These are phyloP conservation scores for Tragopan temminckii DNA, from an alignment of 2,797 vertebrate species.

Conservation along the genomic window DNA sequence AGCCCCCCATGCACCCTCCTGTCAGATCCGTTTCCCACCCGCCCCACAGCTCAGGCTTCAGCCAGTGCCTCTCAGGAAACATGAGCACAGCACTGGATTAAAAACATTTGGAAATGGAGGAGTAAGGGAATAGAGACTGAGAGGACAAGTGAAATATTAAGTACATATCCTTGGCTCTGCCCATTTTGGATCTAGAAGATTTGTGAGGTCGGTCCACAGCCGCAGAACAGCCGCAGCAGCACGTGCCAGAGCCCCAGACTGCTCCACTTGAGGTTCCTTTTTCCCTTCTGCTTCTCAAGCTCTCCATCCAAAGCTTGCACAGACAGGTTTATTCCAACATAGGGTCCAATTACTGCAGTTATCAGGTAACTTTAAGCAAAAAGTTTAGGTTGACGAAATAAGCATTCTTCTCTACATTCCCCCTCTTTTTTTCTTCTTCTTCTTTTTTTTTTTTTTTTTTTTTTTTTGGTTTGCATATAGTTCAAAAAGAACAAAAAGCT, in stretches of 20 bases:
- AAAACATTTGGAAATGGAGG: not conserved
- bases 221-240: not conserved
- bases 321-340: not conserved
- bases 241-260: not conserved
- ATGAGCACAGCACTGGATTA: not conserved
- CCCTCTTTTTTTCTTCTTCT: not conserved
- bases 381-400: not conserved
- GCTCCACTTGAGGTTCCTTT: not conserved
- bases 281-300: not conserved
- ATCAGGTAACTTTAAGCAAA: not conserved
- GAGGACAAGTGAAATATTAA: not conserved
- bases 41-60: not conserved
- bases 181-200: not conserved
- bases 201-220: not conserved
- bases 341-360: not conserved
- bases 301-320: not conserved
- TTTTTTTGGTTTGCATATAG: not conserved
- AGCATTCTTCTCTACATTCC: not conserved
- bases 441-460: not conserved
- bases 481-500: not conserved
- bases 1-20: rapidly evolving
- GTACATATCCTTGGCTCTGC: not conserved
- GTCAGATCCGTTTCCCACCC: not conserved
- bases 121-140: not conserved
- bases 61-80: not conserved